Evolutionary conservation across 2,113 vertebrate species (phyloP).

Genomic region (Myrmecophaga tridactyla): DNA sequence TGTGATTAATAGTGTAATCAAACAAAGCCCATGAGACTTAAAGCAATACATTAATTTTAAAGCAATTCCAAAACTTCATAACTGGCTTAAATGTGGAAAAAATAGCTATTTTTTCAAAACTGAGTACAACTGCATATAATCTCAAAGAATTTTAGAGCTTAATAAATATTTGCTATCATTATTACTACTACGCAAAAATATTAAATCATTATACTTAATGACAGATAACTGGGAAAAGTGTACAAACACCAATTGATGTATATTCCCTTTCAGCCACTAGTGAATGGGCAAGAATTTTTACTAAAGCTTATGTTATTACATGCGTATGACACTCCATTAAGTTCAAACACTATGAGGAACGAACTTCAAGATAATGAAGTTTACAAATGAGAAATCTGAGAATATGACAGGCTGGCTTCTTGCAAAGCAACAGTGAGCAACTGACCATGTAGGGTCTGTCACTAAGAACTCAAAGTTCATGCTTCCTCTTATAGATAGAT

Average conservation of each 20-base stretch:
- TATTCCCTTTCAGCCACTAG: accelerated
- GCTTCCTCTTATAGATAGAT: background rate
- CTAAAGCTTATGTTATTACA: accelerated
- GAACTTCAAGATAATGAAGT: background rate
- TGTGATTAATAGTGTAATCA: background rate
- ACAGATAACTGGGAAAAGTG: background rate
- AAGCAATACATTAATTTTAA: background rate
- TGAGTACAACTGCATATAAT: background rate
- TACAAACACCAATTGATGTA: background rate
- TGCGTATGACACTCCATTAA: background rate
- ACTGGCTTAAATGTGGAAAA: background rate
- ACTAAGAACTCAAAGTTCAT: background rate
- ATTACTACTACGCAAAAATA: background rate
- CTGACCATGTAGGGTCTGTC: background rate
- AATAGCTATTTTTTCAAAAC: background rate
- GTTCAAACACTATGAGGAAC: accelerated
- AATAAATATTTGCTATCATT: background rate
- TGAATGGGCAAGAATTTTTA: background rate
- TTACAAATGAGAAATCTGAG: background rate
- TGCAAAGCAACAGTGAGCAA: background rate
- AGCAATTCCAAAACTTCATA: background rate
- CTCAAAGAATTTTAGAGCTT: background rate
- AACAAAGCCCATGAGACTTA: background rate
- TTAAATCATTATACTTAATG: background rate
- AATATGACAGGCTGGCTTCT: background rate